Evolutionary conservation across 1,140 invertebrate genomes (phyloP).

Genomic region (Brachystomella parvula): DNA sequence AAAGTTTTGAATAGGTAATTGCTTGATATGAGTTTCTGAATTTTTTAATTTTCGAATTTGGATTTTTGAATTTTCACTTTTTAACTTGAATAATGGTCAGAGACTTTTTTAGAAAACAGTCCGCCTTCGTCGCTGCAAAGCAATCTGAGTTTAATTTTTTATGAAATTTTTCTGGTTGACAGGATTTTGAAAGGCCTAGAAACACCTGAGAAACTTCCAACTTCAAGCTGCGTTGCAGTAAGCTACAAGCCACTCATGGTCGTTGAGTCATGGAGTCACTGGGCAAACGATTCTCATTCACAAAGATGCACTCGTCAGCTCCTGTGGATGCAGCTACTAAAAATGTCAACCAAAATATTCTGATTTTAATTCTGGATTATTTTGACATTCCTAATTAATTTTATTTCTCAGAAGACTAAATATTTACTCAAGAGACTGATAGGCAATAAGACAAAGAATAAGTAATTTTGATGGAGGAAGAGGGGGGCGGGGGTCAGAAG

Average conservation of each 20-base stretch:
- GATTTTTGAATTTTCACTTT: too few relatives aligned
- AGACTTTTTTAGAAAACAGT: background rate
- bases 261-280: background rate
- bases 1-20: too few relatives aligned
- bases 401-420: too few relatives aligned
- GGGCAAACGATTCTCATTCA: background rate
- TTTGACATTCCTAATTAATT: too few relatives aligned
- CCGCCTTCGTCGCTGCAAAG: background rate
- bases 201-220: slow-evolving; percentile 12
- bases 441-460: too few relatives aligned
- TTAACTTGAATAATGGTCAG: background rate
- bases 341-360: too few relatives aligned
- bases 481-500: too few relatives aligned
- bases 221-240: slow-evolving; percentile 18
- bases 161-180: background rate
- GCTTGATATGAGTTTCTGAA: too few relatives aligned
- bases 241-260: slow-evolving; percentile 12
- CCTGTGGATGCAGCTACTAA: slow-evolving; percentile 29
- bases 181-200: slow-evolving; percentile 10
- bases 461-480: too few relatives aligned
- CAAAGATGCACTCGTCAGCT: slow-evolving; percentile 10
- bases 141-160: background rate
- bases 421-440: too few relatives aligned
- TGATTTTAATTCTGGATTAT: too few relatives aligned
- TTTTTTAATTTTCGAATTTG: too few relatives aligned